Base-by-base conservation (phyloP, 1,140 invertebrate species). In the Lordiphosa stackelbergi region DNA sequence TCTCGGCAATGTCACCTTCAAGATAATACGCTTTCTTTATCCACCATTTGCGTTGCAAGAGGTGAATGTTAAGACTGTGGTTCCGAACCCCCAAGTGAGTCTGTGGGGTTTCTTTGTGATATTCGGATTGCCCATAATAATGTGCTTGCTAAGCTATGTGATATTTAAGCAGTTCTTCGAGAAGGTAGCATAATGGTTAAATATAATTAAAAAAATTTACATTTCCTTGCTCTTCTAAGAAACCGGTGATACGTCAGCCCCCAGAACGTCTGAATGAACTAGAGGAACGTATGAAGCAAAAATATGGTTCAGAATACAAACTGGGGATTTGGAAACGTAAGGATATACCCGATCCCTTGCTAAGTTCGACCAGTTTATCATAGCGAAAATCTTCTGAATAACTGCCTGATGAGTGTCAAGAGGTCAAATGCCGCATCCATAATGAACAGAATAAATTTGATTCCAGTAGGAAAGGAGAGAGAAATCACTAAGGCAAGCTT, bases 21-120 rank as follows among this genome's bases (percentile, higher is more conserved):
- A 64, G 36, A 5, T 66, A 3, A 5, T 48, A 5, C 31, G 63
- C 13, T 66, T 66, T 12, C 37, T 66, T 4, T 66, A 64, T 31
- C 60, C 63, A 2, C 63, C 63, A 8, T 56, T n/a, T 9, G 60
- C 37, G 7, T 1, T 49, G 9, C 16, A 45, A 5, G 9, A 4
- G 4, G 51, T 66, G 8, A 6, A 54, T 6, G 8, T 66, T 7
- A 40, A 22, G 7, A 43, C 28, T 1, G 31, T 38, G 31, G 60
- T 66, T 19, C 9, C 6, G 9, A 34, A 35, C 43, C 63, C 63
- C 13, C 12, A 56, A 19, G 10, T 43, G 10, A 38, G 16, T 11
- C 0, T 1, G 4, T 3, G 46, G 2, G 34, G 31, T 31, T 7
- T 49, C 13, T 8, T 1, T 1, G 2, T 47, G 2, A 10, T 37